Conservation (phyloP, 2,888 invertebrate genomes). For the Petrophora chlorosata region DNA sequence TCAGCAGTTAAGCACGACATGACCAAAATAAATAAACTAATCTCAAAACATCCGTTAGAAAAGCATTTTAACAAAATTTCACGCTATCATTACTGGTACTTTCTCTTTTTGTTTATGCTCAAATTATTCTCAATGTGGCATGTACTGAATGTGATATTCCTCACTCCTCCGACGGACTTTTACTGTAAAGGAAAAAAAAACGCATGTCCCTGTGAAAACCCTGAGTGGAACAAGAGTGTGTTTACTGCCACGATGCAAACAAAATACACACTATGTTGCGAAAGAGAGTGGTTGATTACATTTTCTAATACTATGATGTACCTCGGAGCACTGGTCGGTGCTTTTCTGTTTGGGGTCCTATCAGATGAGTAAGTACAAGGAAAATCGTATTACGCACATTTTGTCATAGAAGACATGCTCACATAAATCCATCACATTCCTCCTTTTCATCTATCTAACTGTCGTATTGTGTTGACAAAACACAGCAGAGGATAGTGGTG, state of each 20-base stretch:
- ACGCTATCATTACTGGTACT: slow-evolving; percentile 60
- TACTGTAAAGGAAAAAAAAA: slow-evolving; percentile 44
- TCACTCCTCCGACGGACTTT: slow-evolving; percentile 63
- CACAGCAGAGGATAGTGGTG: too few relatives aligned
- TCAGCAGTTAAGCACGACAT: slow-evolving; percentile 33
- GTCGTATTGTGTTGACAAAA: too few relatives aligned
- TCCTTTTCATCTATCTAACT: too few relatives aligned
- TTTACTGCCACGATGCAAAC: slow-evolving; percentile 64
- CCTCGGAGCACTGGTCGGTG: slow-evolving; percentile 61
- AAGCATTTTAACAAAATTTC: slow-evolving; percentile 52
- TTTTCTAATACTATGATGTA: slow-evolving; percentile 62
- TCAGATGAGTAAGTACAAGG: slow-evolving; percentile 58
- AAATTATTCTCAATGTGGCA: slow-evolving; percentile 67
- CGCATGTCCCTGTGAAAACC: slow-evolving; percentile 58
- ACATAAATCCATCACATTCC: too few relatives aligned
- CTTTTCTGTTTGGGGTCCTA: slow-evolving; percentile 59
- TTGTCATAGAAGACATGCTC: too few relatives aligned
- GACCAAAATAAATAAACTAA: slow-evolving; percentile 27
- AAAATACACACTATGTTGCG: slow-evolving; percentile 58
- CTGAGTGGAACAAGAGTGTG: slow-evolving; percentile 56
- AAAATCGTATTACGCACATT: too few relatives aligned
- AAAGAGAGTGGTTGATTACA: slow-evolving; percentile 55
- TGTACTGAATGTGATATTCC: slow-evolving; percentile 59
- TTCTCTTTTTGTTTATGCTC: slow-evolving; percentile 51
- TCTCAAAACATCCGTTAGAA: slow-evolving; percentile 58